These are phyloP conservation scores for Euwallacea fornicatus DNA, from an alignment of 1,140 invertebrate species.

Conservation along the genomic window DNA sequence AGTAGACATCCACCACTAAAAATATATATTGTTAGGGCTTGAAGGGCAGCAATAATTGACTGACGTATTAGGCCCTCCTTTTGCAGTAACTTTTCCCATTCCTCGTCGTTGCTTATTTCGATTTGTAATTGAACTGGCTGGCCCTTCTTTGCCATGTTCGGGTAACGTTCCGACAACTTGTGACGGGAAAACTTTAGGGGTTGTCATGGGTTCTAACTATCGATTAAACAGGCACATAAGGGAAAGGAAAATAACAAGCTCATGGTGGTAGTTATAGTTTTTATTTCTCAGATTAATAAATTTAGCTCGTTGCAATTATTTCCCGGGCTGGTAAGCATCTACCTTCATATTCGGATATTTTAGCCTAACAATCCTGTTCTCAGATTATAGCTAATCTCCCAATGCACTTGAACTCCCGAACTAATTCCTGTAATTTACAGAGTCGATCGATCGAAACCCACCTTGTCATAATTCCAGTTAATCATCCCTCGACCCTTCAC, in stretches of 20 bases:
- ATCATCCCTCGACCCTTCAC: neutral
- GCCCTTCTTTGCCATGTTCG: slow-evolving; percentile 69
- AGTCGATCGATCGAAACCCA: neutral
- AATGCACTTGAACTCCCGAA: no score
- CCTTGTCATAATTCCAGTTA: slow-evolving; percentile 6
- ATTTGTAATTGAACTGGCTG: slow-evolving; percentile 73
- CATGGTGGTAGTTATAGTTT: no score
- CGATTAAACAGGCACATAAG: slow-evolving; percentile 11
- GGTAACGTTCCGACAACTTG: neutral
- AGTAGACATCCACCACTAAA: slow-evolving; percentile 85
- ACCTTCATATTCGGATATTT: no score
- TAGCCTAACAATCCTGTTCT: no score
- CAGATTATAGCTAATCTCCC: no score
- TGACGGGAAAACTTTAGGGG: neutral
- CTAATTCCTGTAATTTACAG: neutral
- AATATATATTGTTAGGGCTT: slow-evolving; percentile 6
- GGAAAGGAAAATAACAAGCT: no score
- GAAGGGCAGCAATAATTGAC: slow-evolving; percentile 31
- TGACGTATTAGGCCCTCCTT: slow-evolving; percentile 79
- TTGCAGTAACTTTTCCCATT: slow-evolving; percentile 80
- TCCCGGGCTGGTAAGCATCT: no score
- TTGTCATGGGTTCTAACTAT: slow-evolving; percentile 9
- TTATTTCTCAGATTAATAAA: no score
- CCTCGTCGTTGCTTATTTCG: slow-evolving; percentile 82
- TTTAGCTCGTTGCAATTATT: no score